Evolutionary conservation across 2,888 invertebrate species (phyloP).

Genomic region (Aromia moschata): DNA sequence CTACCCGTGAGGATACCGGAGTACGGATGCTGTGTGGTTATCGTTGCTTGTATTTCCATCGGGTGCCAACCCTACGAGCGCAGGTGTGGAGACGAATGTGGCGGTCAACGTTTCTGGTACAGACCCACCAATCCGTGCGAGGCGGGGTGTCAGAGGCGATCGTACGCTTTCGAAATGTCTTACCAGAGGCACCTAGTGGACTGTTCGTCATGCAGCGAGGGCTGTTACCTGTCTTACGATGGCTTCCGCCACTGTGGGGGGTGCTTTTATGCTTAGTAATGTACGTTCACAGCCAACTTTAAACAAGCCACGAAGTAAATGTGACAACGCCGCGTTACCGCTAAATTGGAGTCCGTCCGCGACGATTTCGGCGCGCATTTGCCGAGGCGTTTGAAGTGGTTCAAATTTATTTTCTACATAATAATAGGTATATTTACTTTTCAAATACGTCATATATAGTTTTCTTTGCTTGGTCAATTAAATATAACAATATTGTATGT

Average conservation of each 20-base stretch:
- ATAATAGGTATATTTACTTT: no score
- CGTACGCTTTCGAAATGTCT: not conserved
- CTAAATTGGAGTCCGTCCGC: no score
- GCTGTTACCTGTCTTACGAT: not conserved
- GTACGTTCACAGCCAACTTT: not conserved
- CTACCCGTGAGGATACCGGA: constrained; percentile 1
- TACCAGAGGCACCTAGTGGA: not conserved
- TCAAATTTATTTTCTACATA: no score
- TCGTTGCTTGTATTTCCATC: constrained; percentile 27
- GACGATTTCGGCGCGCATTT: no score
- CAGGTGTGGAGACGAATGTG: not conserved
- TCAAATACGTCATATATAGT: no score
- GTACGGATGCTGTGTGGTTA: not conserved
- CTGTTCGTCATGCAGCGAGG: not conserved
- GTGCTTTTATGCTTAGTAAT: constrained; percentile 1
- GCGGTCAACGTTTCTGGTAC: constrained; percentile 6
- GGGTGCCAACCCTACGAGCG: constrained; percentile 11
- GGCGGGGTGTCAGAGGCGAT: not conserved
- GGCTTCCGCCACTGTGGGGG: constrained; percentile 4
- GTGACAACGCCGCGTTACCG: not conserved
- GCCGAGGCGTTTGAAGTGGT: no score
- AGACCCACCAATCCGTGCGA: constrained; percentile 22
- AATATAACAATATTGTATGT: no score
- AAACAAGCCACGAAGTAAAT: not conserved
- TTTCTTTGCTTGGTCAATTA: no score